A percentile compares a stretch with the other conserved stretches of the same genome.
These are phyloP conservation scores for Lycodopsis pacificus DNA, from an alignment of 2,797 vertebrate genomes.

Conservation along the genomic window DNA sequence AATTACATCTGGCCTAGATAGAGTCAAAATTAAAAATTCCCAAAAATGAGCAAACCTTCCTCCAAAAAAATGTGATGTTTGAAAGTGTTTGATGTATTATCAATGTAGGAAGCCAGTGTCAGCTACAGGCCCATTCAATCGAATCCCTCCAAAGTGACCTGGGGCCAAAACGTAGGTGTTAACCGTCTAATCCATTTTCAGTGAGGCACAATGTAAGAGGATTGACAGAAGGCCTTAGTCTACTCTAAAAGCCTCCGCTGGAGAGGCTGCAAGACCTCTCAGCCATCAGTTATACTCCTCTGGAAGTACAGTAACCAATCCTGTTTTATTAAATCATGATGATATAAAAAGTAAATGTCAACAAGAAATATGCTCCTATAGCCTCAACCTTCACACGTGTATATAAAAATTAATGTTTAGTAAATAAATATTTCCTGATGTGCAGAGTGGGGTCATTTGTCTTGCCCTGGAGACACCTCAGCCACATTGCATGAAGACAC, in stretches of 20 bases:
- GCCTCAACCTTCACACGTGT: neutral
- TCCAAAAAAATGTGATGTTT: neutral
- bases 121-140: conserved; percentile 74
- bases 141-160: conserved; percentile 85
- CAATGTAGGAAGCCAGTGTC: conserved; percentile 48
- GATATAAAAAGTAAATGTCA: neutral
- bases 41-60: neutral
- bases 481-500: conserved; percentile 41
- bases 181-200: conserved; percentile 85
- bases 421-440: conserved; percentile 21
- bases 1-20: neutral
- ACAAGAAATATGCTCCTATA: neutral
- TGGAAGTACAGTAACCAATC: neutral
- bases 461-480: conserved; percentile 68
- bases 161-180: conserved; percentile 73
- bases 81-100: conserved; percentile 20
- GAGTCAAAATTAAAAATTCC: conserved; percentile 7
- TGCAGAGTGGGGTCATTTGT: conserved; percentile 23
- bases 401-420: neutral
- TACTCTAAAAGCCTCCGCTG: conserved; percentile 60
- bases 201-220: conserved; percentile 85
- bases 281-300: neutral
- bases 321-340: neutral
- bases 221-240: conserved; percentile 80
- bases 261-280: conserved; percentile 18